These are phyloP conservation scores for Trissolcus brochymenae DNA, from an alignment of 2,888 invertebrate genomes.

Conservation along the genomic window DNA sequence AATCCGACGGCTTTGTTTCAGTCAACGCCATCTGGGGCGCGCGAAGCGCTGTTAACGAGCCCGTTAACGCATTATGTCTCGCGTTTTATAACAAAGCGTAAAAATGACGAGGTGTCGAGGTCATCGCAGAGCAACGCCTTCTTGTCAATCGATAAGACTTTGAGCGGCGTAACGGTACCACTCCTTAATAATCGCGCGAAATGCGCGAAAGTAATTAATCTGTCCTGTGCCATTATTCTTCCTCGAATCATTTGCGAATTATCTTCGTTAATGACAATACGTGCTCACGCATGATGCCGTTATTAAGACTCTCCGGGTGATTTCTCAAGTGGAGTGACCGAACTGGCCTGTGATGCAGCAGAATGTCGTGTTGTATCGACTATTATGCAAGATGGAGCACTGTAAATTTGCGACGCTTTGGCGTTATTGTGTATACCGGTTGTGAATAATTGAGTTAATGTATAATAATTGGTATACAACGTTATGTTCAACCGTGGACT, in stretches of 20 bases:
- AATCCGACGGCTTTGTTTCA: slow-evolving; percentile 37
- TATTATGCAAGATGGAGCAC: background rate
- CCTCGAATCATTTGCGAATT: slow-evolving; percentile 22
- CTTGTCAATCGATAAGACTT: slow-evolving; percentile 58
- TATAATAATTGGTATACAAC: slow-evolving; percentile 1
- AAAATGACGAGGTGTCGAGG: slow-evolving; percentile 45
- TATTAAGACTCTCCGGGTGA: slow-evolving; percentile 13
- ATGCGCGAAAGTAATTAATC: slow-evolving; percentile 49
- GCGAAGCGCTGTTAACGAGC: slow-evolving; percentile 17
- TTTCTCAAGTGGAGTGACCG: slow-evolving; percentile 12
- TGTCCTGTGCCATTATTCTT: slow-evolving; percentile 26
- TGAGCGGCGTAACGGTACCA: slow-evolving; percentile 50
- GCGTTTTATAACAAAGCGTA: slow-evolving; percentile 21
- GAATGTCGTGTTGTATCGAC: slow-evolving; percentile 2
- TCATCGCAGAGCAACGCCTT: slow-evolving; percentile 55
- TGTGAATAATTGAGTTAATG: slow-evolving; percentile 10
- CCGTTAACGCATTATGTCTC: slow-evolving; percentile 36
- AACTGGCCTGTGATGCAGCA: background rate
- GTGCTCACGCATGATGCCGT: slow-evolving; percentile 13
- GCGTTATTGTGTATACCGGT: background rate
- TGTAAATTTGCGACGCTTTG: background rate
- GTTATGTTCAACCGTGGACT: background rate
- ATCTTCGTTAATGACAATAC: slow-evolving; percentile 30
- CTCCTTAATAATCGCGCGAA: slow-evolving; percentile 44
- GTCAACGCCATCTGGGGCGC: slow-evolving; percentile 14